Conservation (phyloP, 2,888 invertebrate genomes). For the Sipunculus nudus region DNA sequence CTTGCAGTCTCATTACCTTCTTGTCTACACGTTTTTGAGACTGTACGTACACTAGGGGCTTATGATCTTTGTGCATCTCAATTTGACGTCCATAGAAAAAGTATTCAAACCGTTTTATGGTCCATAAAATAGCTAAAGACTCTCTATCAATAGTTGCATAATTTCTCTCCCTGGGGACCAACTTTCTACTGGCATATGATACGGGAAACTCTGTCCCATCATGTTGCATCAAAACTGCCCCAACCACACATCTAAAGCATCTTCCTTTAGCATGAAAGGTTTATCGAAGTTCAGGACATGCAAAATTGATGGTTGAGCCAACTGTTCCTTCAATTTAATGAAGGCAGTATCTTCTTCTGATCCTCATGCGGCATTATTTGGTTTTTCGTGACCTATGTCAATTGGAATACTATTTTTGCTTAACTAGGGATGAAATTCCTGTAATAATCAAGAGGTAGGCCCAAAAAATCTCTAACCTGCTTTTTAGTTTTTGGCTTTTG, state of each 20-base stretch:
- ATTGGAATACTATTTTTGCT: constrained; percentile 29
- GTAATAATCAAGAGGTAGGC: constrained; percentile 16
- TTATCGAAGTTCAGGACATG: constrained; percentile 29
- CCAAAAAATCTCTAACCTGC: constrained; percentile 10
- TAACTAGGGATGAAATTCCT: constrained; percentile 16
- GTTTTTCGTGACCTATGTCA: constrained; percentile 23
- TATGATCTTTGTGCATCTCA: constrained; percentile 11
- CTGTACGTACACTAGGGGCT: constrained; percentile 3
- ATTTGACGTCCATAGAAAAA: constrained; percentile 2
- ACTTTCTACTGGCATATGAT: constrained; percentile 38
- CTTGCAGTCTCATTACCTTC: constrained; percentile 9
- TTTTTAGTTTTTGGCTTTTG: constrained; percentile 9
- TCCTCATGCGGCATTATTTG: constrained; percentile 26
- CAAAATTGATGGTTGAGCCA: constrained; percentile 23
- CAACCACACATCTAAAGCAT: constrained; percentile 38
- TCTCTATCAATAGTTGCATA: constrained; percentile 39
- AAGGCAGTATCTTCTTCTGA: constrained; percentile 13
- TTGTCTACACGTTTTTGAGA: neutral
- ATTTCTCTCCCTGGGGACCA: constrained; percentile 31
- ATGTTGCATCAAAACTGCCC: constrained; percentile 36
- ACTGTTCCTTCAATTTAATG: constrained; percentile 9
- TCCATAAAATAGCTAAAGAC: constrained; percentile 33
- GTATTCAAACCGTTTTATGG: neutral
- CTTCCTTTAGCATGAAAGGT: constrained; percentile 31
- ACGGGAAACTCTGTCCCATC: constrained; percentile 30